phyloP scores from a whole-genome alignment of 2,888 invertebrate genomes.

The Lathronympha strigana region DNA sequence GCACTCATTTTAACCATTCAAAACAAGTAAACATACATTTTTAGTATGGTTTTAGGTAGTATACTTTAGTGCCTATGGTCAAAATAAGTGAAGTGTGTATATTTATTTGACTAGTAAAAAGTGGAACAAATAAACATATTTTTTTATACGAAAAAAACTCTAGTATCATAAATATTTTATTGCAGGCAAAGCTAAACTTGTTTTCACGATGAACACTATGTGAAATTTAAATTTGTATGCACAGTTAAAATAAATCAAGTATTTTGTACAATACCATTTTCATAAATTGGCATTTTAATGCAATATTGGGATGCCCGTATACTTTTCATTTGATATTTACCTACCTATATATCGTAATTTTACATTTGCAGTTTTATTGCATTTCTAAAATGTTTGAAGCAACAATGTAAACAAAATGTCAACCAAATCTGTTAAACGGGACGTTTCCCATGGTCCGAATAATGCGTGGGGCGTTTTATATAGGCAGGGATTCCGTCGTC shows the following conservation, averaged over 20 bases:
- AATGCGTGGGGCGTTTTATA: conserved; percentile 80
- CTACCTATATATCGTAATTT: not conserved
- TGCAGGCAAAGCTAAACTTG: not conserved
- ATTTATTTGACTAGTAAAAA: too few species aligned
- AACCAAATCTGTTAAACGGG: conserved; percentile 43
- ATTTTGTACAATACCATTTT: too few species aligned
- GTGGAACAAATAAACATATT: too few species aligned
- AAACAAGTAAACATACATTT: too few species aligned
- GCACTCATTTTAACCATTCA: too few species aligned
- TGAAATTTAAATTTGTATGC: conserved; percentile 1
- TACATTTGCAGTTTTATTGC: not conserved
- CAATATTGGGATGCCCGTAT: not conserved
- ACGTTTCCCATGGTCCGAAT: conserved; percentile 69
- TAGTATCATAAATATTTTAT: not conserved
- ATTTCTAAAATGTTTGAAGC: not conserved
- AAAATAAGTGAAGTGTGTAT: too few species aligned
- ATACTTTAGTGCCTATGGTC: too few species aligned
- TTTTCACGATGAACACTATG: not conserved
- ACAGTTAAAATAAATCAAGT: not conserved
- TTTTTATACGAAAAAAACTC: too few species aligned
- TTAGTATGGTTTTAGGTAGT: too few species aligned
- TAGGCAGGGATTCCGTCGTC: conserved; percentile 74
- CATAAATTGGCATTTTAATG: not conserved
- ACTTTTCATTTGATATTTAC: not conserved
- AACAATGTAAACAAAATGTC: conserved; percentile 14